A percentile compares a stretch with the other conserved stretches of the same genome.
phyloP scores from a whole-genome alignment of 2,797 vertebrate genomes.

The Lepilemur ruficaudatus region DNA sequence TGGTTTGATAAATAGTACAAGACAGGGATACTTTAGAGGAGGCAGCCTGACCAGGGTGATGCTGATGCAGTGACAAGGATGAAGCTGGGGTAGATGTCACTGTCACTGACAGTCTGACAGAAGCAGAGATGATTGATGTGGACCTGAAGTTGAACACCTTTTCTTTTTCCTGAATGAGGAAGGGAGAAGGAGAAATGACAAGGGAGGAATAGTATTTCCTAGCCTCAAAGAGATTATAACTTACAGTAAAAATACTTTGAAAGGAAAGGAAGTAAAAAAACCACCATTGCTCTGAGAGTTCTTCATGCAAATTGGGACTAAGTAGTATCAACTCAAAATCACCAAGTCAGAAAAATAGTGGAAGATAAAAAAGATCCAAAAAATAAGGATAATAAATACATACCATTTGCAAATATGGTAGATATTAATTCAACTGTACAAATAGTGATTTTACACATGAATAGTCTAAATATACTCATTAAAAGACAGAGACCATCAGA shows the following conservation, averaged over 20 bases:
- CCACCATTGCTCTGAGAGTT: neutral
- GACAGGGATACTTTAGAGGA: neutral
- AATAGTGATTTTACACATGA: neutral
- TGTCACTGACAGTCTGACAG: neutral
- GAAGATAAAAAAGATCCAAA: neutral
- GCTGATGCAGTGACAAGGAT: neutral
- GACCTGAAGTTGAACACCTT: neutral
- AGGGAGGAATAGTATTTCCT: neutral
- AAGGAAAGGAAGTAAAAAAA: neutral
- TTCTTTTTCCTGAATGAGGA: neutral
- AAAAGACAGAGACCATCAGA: neutral
- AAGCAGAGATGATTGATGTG: neutral
- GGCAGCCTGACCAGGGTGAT: neutral
- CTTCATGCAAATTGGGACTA: neutral
- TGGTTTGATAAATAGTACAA: neutral
- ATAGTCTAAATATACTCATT: neutral
- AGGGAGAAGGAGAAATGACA: neutral
- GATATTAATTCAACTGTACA: neutral
- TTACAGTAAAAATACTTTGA: neutral
- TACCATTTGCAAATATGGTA: neutral
- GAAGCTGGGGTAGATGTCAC: neutral
- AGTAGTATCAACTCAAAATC: neutral
- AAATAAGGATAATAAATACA: neutral
- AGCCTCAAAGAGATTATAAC: neutral
- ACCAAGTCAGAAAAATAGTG: neutral